Percentiles rank a stretch among this genome's conserved stretches.
Conservation (phyloP, 2,888 invertebrate genomes). For the Lepeophtheirus nordmannii region DNA sequence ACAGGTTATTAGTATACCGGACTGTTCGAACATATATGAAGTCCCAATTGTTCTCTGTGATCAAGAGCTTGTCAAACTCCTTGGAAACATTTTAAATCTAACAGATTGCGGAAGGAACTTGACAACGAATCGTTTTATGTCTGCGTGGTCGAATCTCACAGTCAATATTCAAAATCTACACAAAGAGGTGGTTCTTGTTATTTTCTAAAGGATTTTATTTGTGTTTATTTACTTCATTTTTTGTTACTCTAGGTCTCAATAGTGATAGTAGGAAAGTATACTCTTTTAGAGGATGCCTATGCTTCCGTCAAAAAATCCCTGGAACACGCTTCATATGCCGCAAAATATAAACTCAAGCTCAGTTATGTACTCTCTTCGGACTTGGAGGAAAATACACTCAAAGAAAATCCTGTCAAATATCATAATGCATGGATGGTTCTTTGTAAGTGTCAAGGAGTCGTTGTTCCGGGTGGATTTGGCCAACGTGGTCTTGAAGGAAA, state of each 20-base stretch:
- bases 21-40: slow-evolving; percentile 82
- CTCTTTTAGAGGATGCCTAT: slow-evolving; percentile 85
- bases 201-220: not conserved
- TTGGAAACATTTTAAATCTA: slow-evolving; percentile 63
- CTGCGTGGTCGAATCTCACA: slow-evolving; percentile 75
- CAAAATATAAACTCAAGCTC: slow-evolving; percentile 65
- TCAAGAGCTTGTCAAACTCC: slow-evolving; percentile 68
- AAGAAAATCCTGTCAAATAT: slow-evolving; percentile 61
- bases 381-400: slow-evolving; percentile 56
- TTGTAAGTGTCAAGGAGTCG: slow-evolving; percentile 58
- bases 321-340: slow-evolving; percentile 75
- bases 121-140: slow-evolving; percentile 57
- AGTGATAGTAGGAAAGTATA: slow-evolving; percentile 90
- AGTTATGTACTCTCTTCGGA: slow-evolving; percentile 78
- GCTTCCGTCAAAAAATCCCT: slow-evolving; percentile 89
- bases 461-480: slow-evolving; percentile 97
- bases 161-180: slow-evolving; percentile 39
- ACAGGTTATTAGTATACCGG: slow-evolving; percentile 84
- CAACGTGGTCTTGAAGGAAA: slow-evolving; percentile 89
- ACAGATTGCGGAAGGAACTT: slow-evolving; percentile 36
- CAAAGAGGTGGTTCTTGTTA: slow-evolving; percentile 1
- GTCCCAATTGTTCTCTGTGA: slow-evolving; percentile 85
- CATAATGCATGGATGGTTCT: slow-evolving; percentile 85
- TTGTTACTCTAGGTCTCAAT: slow-evolving; percentile 51
- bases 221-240: not conserved